Evolutionary conservation across 1,140 invertebrate genomes (phyloP), one percentile per base, ranked within the genome.

Genomic region (Asobara japonica): DNA sequence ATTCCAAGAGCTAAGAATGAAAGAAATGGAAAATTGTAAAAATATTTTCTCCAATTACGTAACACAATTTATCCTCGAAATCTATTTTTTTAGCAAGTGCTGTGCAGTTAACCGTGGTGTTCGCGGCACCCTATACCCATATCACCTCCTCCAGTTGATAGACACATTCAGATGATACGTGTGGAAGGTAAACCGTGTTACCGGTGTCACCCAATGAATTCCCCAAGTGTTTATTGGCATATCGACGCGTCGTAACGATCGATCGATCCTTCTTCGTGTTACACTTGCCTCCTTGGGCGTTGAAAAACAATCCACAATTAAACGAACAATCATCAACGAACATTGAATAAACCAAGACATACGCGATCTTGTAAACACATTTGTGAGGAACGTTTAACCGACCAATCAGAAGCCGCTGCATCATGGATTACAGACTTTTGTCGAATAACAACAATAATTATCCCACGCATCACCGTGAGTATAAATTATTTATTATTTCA

Each of bases 401-500:
- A 51, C 67, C 25, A 18, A 11, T 38, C 64, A 33, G n/a, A 65
- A 25, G 18, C 4, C 20, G 29, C 70, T 33, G 36, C 79, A 77
- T 67, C 72, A 83, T 83, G 81, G 81, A 83, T 76, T 81, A 83
- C 69, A 79, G 76, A 75, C 77, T 80, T 22, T 76, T 82, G 72
- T 77, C 79, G 69, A 77, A 78, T 75, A 80, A 79, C 71, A 78
- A 81, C 77, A 79, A 76, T 69, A 73, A 76, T 76, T 77, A 76
- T 72, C 72, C 77, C 64, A 77, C 77, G n/a, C 80, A 80, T 51
- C 78, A 81, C 20, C 79, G 81, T 83, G 74, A 83, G 81, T 83
- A 80, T 78, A 41, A 45, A 48, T 71, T 41, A 66, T 13, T 41
- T 72, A 65, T 16, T 45, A 16, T 16, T 45, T 45, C 41, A 45